Evolutionary conservation across 1,140 invertebrate genomes (phyloP).

Genomic region (Microplitis mediator): DNA sequence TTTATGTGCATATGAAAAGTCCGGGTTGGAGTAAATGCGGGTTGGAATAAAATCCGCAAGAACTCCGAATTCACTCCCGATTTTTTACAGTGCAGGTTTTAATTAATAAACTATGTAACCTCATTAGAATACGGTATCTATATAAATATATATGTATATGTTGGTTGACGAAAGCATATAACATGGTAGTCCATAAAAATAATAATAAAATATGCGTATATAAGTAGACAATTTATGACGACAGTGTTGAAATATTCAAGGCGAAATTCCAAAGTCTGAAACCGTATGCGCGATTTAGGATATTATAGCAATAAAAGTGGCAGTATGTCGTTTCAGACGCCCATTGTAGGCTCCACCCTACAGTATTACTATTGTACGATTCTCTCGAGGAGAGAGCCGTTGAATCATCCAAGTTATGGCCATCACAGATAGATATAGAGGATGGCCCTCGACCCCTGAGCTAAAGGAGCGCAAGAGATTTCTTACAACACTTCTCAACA

Average conservation of each 20-base stretch:
- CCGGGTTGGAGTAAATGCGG: too few species aligned
- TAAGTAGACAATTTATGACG: neutral
- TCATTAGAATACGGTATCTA: too few species aligned
- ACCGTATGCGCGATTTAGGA: conserved; percentile 18
- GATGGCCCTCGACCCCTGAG: neutral
- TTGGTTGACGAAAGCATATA: neutral
- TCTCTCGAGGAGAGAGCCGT: neutral
- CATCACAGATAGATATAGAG: neutral
- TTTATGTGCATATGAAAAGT: too few species aligned
- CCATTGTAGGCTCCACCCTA: conserved; percentile 10
- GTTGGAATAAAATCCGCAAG: too few species aligned
- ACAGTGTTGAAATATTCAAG: neutral
- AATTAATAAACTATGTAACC: too few species aligned
- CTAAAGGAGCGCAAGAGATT: conserved; percentile 6
- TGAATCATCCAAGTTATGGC: conserved; percentile 21
- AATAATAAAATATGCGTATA: neutral
- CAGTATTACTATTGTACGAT: neutral
- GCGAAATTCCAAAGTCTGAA: conserved; percentile 7
- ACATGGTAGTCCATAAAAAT: neutral
- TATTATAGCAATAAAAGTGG: conserved; percentile 26
- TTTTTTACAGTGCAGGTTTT: too few species aligned
- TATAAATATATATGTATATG: too few species aligned
- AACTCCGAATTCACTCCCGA: too few species aligned
- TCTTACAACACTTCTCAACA: conserved; percentile 11
- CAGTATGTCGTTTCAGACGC: conserved; percentile 10